phyloP scores from a whole-genome alignment of 2,888 invertebrate species.

The Cylindroiulus punctatus region DNA sequence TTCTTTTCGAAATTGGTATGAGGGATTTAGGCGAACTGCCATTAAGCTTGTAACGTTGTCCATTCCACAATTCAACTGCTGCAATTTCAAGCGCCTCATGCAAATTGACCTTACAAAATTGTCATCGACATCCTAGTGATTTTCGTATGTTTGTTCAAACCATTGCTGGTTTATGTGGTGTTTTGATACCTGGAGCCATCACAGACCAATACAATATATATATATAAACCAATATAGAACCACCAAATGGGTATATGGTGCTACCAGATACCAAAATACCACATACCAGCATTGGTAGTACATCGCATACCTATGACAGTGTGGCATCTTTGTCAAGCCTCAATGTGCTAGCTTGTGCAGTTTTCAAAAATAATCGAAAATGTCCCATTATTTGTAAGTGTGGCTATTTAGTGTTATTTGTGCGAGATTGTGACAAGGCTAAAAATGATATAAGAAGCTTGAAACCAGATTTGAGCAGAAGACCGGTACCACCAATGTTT shows the following conservation, averaged over 20 bases:
- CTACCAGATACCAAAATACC: too few species aligned
- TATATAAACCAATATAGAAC: too few species aligned
- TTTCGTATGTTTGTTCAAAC: background rate
- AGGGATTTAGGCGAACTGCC: background rate
- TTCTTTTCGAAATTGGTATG: background rate
- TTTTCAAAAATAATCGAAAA: background rate
- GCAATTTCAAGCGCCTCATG: background rate
- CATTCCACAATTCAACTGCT: background rate
- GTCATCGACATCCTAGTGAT: background rate
- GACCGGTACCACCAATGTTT: too few species aligned
- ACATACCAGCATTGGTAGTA: too few species aligned
- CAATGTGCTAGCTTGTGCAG: background rate
- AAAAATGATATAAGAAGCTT: too few species aligned
- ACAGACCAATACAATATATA: too few species aligned
- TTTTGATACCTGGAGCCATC: too few species aligned
- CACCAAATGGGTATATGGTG: too few species aligned
- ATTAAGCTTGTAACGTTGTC: background rate
- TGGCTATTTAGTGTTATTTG: background rate
- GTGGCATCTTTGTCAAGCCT: too few species aligned
- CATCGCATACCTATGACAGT: too few species aligned
- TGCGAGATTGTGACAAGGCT: background rate
- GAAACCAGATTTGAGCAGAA: too few species aligned
- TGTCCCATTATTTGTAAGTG: background rate
- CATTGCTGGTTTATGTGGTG: too few species aligned
- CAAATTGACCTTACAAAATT: background rate